Evolutionary conservation across 2,888 invertebrate genomes (phyloP).

Genomic region (Chelonus formosanus): DNA sequence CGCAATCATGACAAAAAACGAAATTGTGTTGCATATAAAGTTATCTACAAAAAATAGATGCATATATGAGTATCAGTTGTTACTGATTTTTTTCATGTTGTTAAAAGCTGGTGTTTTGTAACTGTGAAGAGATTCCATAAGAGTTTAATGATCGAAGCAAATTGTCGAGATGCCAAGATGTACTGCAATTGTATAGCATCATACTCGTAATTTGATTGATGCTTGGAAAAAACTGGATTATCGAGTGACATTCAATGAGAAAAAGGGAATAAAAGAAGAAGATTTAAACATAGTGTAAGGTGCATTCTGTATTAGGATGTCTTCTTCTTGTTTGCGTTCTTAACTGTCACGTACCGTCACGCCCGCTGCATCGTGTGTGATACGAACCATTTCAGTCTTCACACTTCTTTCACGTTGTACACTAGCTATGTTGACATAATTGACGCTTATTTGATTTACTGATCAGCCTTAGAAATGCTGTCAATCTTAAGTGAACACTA

Average conservation of each 20-base stretch:
- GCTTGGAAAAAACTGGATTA: slow-evolving; percentile 37
- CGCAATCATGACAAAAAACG: too few species aligned
- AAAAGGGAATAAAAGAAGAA: slow-evolving; percentile 15
- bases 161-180: slow-evolving; percentile 16
- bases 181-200: slow-evolving; percentile 8
- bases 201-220: slow-evolving; percentile 41
- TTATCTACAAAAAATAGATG: neutral
- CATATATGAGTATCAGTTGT: neutral
- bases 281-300: slow-evolving; percentile 28
- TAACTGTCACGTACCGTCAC: slow-evolving; percentile 36
- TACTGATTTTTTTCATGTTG: neutral
- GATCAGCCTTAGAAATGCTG: slow-evolving; percentile 20
- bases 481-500: neutral
- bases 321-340: slow-evolving; percentile 31
- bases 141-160: slow-evolving; percentile 12
- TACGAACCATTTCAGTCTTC: slow-evolving; percentile 29
- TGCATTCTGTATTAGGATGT: slow-evolving; percentile 32
- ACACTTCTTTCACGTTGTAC: slow-evolving; percentile 28
- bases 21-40: neutral
- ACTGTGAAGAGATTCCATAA: slow-evolving; percentile 9
- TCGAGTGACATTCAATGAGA: slow-evolving; percentile 30
- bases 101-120: slow-evolving; percentile 10
- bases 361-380: slow-evolving; percentile 21
- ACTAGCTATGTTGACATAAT: slow-evolving; percentile 38
- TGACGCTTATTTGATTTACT: slow-evolving; percentile 38